A percentile compares a stretch with the other conserved stretches of the same genome.
phyloP scores from a whole-genome alignment of 2,797 vertebrate genomes.

The Ficedula albicollis region DNA sequence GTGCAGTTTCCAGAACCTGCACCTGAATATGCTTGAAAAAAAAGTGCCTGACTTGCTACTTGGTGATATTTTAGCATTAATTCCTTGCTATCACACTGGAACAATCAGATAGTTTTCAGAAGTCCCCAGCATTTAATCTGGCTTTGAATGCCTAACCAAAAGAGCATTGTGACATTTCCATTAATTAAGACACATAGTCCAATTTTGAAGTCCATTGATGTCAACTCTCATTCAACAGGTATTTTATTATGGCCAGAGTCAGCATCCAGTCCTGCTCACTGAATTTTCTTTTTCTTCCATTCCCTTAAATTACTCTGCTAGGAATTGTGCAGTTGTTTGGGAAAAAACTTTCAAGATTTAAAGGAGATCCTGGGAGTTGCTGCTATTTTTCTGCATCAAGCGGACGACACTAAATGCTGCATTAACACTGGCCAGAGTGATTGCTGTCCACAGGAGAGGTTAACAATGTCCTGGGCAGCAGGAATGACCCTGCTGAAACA shows the following conservation, averaged over 20 bases:
- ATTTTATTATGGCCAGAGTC: neutral
- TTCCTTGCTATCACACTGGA: neutral
- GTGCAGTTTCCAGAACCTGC: neutral
- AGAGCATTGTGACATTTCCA: neutral
- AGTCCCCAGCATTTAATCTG: neutral
- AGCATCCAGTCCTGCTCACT: neutral
- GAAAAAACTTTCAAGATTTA: neutral
- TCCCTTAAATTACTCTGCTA: neutral
- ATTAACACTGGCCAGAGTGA: neutral
- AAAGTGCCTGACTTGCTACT: neutral
- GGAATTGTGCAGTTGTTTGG: neutral
- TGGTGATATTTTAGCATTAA: neutral
- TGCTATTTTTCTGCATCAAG: conserved; percentile 52
- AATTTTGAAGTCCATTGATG: neutral
- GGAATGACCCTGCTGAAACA: conserved; percentile 1
- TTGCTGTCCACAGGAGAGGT: neutral
- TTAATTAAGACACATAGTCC: neutral
- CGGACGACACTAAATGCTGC: conserved; percentile 1
- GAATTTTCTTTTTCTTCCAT: neutral
- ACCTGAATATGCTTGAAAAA: neutral
- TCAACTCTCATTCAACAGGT: neutral
- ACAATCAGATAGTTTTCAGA: neutral
- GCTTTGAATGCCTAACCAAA: neutral
- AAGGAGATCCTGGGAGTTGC: conserved; percentile 17
- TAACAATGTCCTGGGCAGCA: neutral